Conservation (phyloP, 2,888 invertebrate species). For the Volucella zonaria region DNA sequence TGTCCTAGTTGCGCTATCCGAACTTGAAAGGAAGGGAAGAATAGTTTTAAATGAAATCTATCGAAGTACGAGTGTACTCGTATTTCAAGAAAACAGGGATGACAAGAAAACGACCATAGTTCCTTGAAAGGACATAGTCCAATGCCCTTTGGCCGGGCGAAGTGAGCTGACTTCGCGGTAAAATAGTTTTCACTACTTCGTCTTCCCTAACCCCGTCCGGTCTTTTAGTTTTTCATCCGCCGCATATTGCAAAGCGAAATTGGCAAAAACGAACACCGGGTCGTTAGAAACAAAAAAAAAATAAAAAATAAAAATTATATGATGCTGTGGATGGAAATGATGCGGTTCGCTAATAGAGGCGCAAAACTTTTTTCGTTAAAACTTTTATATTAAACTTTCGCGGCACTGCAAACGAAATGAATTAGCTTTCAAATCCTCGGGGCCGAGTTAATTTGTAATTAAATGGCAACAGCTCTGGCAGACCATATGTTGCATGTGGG, state of each 20-base stretch:
- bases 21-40: neutral
- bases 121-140: constrained; percentile 65
- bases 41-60: constrained; percentile 54
- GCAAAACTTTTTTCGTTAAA: constrained; percentile 73
- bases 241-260: constrained; percentile 70
- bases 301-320: constrained; percentile 33
- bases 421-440: constrained; percentile 67
- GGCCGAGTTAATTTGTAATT: constrained; percentile 75
- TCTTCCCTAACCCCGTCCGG: neutral
- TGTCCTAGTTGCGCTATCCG: neutral
- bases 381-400: constrained; percentile 72
- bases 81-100: constrained; percentile 62
- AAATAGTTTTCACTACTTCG: constrained; percentile 20
- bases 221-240: constrained; percentile 62
- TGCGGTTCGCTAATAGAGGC: constrained; percentile 71
- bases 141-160: constrained; percentile 57
- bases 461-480: constrained; percentile 67
- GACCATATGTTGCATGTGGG: constrained; percentile 72
- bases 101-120: constrained; percentile 57
- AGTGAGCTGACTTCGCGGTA: constrained; percentile 43
- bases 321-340: constrained; percentile 64
- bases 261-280: constrained; percentile 63
- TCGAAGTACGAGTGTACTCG: constrained; percentile 23
- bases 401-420: constrained; percentile 60
- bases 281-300: constrained; percentile 17